Evolutionary conservation across 2,113 vertebrate species (phyloP).

Genomic region (Pseudopodoces humilis): DNA sequence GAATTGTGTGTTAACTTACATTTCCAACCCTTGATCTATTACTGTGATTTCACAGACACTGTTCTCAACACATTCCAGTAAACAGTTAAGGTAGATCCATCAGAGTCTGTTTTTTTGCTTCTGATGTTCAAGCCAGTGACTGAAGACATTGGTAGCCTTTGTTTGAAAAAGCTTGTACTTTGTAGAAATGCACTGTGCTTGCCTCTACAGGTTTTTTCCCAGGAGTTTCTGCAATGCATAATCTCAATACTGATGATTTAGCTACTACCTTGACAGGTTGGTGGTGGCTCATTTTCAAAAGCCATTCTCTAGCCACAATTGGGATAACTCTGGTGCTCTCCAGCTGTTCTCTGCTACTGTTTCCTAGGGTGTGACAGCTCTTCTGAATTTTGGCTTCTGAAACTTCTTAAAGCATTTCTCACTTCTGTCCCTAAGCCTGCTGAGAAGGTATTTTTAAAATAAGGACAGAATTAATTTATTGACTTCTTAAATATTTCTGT

Average conservation of each 20-base stretch:
- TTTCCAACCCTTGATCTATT: neutral
- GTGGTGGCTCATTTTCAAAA: neutral
- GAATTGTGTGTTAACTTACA: neutral
- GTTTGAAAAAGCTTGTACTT: neutral
- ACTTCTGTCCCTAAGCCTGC: neutral
- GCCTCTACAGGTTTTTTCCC: neutral
- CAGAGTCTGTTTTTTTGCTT: neutral
- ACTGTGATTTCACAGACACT: neutral
- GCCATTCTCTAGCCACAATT: fast-evolving
- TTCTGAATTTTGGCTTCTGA: neutral
- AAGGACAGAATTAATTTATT: neutral
- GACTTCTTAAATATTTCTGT: neutral
- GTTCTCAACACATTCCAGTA: neutral
- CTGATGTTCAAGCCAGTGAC: neutral
- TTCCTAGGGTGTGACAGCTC: neutral
- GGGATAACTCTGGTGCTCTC: neutral
- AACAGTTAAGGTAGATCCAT: neutral
- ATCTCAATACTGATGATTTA: neutral
- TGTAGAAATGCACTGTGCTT: neutral
- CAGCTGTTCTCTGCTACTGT: neutral
- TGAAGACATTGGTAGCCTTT: neutral
- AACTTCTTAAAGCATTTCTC: neutral
- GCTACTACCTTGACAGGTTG: neutral
- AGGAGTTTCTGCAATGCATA: neutral
- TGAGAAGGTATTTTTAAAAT: neutral